A percentile compares a stretch with the other conserved stretches of the same genome.
Evolutionary conservation across 92 coral and sea anemone genomes (phyloP).

Genomic region (Heteractis magnifica): DNA sequence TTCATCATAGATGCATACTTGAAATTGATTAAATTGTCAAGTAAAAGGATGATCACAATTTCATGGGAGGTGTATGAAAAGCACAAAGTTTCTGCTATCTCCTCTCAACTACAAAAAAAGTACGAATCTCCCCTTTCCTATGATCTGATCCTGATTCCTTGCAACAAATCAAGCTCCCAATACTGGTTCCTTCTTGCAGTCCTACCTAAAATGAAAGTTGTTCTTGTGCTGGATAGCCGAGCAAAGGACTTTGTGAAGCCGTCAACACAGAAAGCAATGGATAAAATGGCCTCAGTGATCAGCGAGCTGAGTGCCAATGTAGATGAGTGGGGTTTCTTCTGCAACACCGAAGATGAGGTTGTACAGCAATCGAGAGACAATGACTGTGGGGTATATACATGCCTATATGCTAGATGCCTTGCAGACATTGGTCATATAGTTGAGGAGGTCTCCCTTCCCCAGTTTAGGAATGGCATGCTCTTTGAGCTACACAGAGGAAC

Average conservation of each 20-base stretch:
- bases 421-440: slow-evolving; percentile 17
- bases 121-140: neutral
- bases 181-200: slow-evolving; percentile 47
- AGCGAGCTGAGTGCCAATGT: slow-evolving; percentile 14
- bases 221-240: slow-evolving; percentile 24
- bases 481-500: slow-evolving; percentile 26
- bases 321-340: slow-evolving; percentile 33
- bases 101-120: neutral
- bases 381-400: slow-evolving; percentile 47
- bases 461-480: slow-evolving; percentile 25
- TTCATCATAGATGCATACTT: slow-evolving; percentile 34
- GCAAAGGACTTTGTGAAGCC: slow-evolving; percentile 40
- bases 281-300: slow-evolving; percentile 4
- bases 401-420: slow-evolving; percentile 35
- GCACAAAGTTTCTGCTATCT: neutral
- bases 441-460: neutral
- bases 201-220: slow-evolving; percentile 27
- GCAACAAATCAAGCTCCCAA: slow-evolving; percentile 26
- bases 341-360: slow-evolving; percentile 38
- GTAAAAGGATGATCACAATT: neutral
- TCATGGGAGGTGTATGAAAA: slow-evolving; percentile 19
- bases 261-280: slow-evolving; percentile 14
- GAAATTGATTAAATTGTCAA: neutral
- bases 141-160: slow-evolving; percentile 33
- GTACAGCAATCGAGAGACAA: slow-evolving; percentile 42